Evolutionary conservation across 2,888 invertebrate species (phyloP).

Genomic region (Linnaemya tessellans): DNA sequence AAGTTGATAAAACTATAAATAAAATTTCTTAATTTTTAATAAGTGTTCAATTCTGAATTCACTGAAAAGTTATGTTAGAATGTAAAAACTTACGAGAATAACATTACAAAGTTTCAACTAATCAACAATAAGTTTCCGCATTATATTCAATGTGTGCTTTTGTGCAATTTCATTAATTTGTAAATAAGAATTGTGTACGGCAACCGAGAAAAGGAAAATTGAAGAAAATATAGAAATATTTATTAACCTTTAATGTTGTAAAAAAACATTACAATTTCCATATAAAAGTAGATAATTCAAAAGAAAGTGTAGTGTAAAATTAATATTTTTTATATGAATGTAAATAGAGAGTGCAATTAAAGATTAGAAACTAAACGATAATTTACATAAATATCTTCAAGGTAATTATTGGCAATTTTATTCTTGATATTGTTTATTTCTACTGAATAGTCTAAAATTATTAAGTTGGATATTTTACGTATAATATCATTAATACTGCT

Average conservation of each 20-base stretch:
- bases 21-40: not conserved
- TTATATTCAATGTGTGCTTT: not conserved
- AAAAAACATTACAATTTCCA: not conserved
- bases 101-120: not conserved
- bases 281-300: not conserved
- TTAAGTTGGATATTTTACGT: not conserved
- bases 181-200: not conserved
- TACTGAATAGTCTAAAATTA: not conserved
- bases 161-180: constrained; percentile 28
- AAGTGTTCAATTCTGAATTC: not conserved
- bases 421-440: constrained; percentile 13
- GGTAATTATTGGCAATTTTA: constrained; percentile 21
- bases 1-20: constrained; percentile 28
- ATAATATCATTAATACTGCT: not conserved
- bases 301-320: constrained; percentile 15
- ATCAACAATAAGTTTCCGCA: not conserved
- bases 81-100: not conserved
- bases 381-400: constrained; percentile 7
- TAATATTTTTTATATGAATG: not conserved
- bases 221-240: not conserved
- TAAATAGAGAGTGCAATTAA: not conserved
- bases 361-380: not conserved
- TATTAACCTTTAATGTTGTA: no score
- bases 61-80: not conserved
- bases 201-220: not conserved